These are phyloP conservation scores for Mastomys natalensis DNA, from an alignment of 2,113 vertebrate genomes.

Conservation along the genomic window DNA sequence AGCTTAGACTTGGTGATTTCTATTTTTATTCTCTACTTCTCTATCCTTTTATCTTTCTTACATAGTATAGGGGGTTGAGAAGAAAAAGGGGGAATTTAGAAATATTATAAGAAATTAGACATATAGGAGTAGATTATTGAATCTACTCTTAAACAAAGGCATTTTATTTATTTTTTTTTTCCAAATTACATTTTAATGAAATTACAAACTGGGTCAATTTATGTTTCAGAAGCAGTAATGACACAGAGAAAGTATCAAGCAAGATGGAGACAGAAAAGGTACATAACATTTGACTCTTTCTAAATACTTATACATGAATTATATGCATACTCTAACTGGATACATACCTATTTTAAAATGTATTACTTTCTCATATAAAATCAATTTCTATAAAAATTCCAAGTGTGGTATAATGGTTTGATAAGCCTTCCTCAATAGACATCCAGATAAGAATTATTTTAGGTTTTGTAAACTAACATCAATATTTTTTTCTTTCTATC, in stretches of 20 bases:
- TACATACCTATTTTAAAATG: conserved; percentile 22
- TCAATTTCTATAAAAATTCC: conserved; percentile 22
- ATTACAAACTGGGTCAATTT: conserved; percentile 69
- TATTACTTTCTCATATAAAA: neutral
- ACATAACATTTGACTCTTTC: conserved; percentile 77
- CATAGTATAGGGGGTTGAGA: no score
- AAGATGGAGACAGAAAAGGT: conserved; percentile 85
- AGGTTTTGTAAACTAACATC: conserved; percentile 20
- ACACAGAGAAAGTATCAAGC: conserved; percentile 65
- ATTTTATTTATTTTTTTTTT: no score
- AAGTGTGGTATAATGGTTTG: neutral
- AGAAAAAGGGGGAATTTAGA: no score
- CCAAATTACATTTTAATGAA: conserved; percentile 63
- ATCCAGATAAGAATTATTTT: neutral
- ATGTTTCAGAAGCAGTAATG: conserved; percentile 84
- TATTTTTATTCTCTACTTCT: no score
- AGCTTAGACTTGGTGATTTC: no score
- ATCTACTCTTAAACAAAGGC: no score
- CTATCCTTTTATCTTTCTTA: no score
- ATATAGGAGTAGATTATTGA: no score
- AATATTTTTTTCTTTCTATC: conserved; percentile 30
- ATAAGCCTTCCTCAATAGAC: neutral
- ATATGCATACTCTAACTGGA: conserved; percentile 19
- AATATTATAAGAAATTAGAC: no score
- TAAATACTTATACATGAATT: conserved; percentile 7